phyloP scores from a whole-genome alignment of 2,797 vertebrate genomes.

The Pelobates cultripes region DNA sequence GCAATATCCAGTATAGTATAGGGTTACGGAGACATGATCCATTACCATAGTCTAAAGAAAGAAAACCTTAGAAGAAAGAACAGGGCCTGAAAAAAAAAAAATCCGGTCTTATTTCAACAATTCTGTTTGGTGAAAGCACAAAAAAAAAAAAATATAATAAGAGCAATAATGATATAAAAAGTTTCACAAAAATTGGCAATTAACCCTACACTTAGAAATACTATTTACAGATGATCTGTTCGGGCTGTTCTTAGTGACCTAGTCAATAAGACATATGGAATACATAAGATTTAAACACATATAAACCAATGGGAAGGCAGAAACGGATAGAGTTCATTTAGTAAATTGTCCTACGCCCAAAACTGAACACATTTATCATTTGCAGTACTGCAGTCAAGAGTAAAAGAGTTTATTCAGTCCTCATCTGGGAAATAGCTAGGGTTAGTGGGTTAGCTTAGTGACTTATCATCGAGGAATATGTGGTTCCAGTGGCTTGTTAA shows the following conservation, averaged over 20 bases:
- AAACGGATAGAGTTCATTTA: slow-evolving; percentile 11
- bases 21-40: not conserved
- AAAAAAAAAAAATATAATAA: not conserved
- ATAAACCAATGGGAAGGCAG: not conserved
- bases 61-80: not conserved
- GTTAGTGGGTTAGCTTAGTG: slow-evolving; percentile 43
- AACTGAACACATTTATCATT: slow-evolving; percentile 34
- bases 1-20: not conserved
- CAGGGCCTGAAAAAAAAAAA: not conserved
- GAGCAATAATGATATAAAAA: not conserved
- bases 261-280: not conserved
- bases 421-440: slow-evolving; percentile 40
- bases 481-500: slow-evolving; percentile 23
- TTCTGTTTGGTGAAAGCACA: not conserved
- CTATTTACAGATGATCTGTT: too few relatives aligned
- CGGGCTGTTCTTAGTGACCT: not conserved
- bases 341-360: not conserved
- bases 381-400: slow-evolving; percentile 31
- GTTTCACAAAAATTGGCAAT: too few relatives aligned
- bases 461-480: slow-evolving; percentile 38
- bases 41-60: not conserved
- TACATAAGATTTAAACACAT: not conserved
- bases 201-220: too few relatives aligned
- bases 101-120: not conserved
- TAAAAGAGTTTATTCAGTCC: slow-evolving; percentile 29